Base-by-base conservation (phyloP, 2,888 invertebrate genomes). In the Drosophila anomelani region DNA sequence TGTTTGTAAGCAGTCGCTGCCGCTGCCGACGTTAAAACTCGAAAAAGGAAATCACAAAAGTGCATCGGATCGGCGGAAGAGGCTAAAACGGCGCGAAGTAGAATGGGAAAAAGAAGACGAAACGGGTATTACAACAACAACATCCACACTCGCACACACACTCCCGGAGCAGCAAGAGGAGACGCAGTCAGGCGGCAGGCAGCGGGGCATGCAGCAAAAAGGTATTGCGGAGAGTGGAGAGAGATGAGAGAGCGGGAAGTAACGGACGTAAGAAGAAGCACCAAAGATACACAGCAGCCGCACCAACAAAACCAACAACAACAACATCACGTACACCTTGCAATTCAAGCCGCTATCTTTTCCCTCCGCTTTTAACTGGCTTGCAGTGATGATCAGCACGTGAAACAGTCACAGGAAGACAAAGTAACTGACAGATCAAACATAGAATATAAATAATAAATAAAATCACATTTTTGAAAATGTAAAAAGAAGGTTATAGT, bases 41-140 rank as follows among this genome's bases (percentile, higher is more conserved):
- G 78, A 80, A 75, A 73, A 90, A 90, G 90, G 88, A 88, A 88
- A 90, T 88, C 88, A 86, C 84, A 88, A 88, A 88, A 89, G 85
- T 89, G 90, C 88, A 90, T 80, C 79, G 73, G 71, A 88, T 79
- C 84, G 70, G 76, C 82, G 77, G 88, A 82, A 88, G 88, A 80
- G 79, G 76, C 84, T 80, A 70, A 78, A 90, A 87, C 85, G 78
- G 78, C 74, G 80, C 77, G 82, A 87, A 85, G 80, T 79, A 85
- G 88, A 89, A 81, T 85, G 85, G 64, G 73, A 75, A 86, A 82
- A 67, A 82, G 79, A 79, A 83, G 77, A 80, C 72, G 83, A 86
- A 86, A 88, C 88, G 87, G 78, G 88, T 85, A 88, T 88, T 88
- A 86, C 88, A 89, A 76, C 81, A 77, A 74, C 56, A 80, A 72